These are phyloP conservation scores for Rhynchonycteris naso DNA, from an alignment of 2,797 vertebrate genomes.

Conservation along the genomic window DNA sequence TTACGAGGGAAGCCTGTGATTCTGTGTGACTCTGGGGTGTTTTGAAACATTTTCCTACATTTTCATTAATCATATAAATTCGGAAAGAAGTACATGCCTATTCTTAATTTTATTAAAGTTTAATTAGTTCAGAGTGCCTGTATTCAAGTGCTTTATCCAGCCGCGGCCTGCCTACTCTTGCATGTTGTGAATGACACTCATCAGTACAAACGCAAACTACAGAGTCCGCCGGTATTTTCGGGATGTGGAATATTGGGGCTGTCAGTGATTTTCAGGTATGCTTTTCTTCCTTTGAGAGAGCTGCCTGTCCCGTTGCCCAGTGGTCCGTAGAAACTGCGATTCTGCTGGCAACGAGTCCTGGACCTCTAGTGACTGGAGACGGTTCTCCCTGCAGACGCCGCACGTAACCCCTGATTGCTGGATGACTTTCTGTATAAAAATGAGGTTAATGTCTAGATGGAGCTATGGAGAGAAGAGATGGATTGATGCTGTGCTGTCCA, in stretches of 20 bases:
- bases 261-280: neutral
- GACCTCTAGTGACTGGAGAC: neutral
- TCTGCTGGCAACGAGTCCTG: neutral
- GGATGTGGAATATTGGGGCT: neutral
- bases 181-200: neutral
- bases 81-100: neutral
- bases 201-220: neutral
- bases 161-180: neutral
- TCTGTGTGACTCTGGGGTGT: neutral
- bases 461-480: constrained; percentile 11
- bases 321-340: neutral
- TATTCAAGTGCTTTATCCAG: neutral
- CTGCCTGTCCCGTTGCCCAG: neutral
- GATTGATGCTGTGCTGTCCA: neutral
- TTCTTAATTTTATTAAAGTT: neutral
- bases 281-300: neutral
- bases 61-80: neutral
- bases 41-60: neutral
- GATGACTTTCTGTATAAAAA: constrained; percentile 35
- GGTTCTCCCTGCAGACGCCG: neutral
- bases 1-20: neutral
- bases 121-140: neutral
- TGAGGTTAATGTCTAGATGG: constrained; percentile 42
- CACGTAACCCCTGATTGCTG: constrained; percentile 18
- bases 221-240: neutral